A percentile compares a stretch with the other conserved stretches of the same genome.
phyloP scores from a whole-genome alignment of 2,797 vertebrate species.

The Neopelma chrysocephalum region DNA sequence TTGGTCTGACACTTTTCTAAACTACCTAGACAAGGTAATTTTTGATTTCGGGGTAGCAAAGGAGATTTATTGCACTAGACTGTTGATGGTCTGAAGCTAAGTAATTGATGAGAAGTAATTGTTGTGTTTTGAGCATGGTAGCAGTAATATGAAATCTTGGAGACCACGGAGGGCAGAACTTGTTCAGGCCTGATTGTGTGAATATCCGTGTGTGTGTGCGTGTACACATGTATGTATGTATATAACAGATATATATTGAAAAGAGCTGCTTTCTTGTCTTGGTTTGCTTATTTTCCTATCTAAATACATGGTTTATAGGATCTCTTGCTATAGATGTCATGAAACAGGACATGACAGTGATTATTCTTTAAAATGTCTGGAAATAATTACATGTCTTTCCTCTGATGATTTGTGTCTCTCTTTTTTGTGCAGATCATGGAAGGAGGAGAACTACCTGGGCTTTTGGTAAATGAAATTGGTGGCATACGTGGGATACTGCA shows the following conservation, averaged over 20 bases:
- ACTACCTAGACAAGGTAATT: background rate
- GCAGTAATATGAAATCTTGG: background rate
- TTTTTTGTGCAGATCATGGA: slow-evolving; percentile 61
- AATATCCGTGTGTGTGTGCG: background rate
- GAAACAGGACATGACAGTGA: background rate
- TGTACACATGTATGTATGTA: too few relatives aligned
- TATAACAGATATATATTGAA: background rate
- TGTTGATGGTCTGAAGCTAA: background rate
- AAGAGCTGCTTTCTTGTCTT: background rate
- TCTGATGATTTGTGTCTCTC: background rate
- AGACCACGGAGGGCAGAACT: background rate
- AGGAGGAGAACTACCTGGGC: slow-evolving; percentile 68
- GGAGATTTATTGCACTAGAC: background rate
- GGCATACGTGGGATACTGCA: background rate
- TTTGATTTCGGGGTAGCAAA: background rate
- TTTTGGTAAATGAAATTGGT: slow-evolving; percentile 70
- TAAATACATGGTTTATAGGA: background rate
- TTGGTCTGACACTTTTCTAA: background rate
- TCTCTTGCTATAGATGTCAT: background rate
- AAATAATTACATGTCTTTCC: background rate
- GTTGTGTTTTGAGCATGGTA: background rate
- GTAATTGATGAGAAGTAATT: background rate
- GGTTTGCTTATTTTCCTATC: background rate
- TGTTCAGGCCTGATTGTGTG: background rate
- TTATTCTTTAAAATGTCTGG: background rate